Conservation (phyloP, 2,797 vertebrate genomes). For the Florisuga fusca region DNA sequence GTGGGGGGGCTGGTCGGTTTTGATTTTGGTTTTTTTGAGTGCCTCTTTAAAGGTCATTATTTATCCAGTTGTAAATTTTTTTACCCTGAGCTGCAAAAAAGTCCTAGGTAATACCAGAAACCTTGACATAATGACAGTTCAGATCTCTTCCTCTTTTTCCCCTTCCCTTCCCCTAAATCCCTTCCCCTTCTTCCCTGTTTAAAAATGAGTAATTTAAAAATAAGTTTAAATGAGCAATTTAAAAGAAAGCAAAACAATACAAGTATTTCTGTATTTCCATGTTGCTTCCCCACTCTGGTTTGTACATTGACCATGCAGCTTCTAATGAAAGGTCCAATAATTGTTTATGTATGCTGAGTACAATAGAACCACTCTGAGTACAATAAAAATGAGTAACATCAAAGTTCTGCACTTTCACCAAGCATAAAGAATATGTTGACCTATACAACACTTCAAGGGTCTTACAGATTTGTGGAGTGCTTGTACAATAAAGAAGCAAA, state of each 20-base stretch:
- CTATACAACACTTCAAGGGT: background rate
- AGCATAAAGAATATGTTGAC: slow-evolving; percentile 42
- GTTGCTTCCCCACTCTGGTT: background rate
- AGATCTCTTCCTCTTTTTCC: slow-evolving; percentile 24
- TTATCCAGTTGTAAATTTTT: slow-evolving; percentile 53
- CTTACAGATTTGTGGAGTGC: background rate
- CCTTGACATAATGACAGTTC: slow-evolving; percentile 42
- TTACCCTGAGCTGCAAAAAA: slow-evolving; percentile 50
- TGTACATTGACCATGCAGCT: background rate
- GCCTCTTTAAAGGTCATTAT: slow-evolving; percentile 44
- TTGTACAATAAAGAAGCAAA: background rate
- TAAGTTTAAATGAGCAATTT: background rate
- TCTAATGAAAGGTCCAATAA: background rate
- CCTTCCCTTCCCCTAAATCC: slow-evolving; percentile 11
- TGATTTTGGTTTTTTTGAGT: background rate
- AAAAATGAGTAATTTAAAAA: too few species aligned
- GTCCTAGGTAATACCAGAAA: slow-evolving; percentile 48
- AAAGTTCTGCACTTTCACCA: background rate
- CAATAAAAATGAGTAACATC: slow-evolving; percentile 38
- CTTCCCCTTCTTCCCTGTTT: background rate
- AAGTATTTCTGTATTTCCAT: background rate
- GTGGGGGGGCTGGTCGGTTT: too few species aligned
- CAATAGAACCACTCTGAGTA: background rate
- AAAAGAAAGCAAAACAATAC: background rate
- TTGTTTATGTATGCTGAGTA: slow-evolving; percentile 2